Evolutionary conservation across 2,113 vertebrate genomes (phyloP).

Genomic region (Fulmarus glacialis): DNA sequence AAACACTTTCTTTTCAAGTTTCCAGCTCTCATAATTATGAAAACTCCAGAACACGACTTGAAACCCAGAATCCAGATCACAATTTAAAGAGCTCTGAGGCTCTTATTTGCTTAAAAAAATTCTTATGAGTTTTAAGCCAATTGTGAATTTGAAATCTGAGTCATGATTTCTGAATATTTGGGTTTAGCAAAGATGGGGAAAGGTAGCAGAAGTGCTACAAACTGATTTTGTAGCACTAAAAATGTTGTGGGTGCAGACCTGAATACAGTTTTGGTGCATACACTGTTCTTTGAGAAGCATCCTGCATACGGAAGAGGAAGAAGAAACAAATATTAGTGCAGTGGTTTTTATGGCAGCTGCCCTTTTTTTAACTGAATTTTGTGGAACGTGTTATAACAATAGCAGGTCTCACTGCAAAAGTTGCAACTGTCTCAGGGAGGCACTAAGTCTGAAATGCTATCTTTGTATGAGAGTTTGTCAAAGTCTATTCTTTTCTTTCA

Average conservation of each 20-base stretch:
- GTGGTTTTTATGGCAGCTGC: background rate
- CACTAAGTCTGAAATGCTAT: background rate
- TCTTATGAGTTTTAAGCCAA: background rate
- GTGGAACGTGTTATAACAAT: background rate
- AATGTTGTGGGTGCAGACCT: background rate
- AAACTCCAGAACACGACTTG: background rate
- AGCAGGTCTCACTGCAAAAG: background rate
- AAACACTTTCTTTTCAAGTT: background rate
- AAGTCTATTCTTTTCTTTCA: background rate
- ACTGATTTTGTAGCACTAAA: background rate
- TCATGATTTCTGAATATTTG: background rate
- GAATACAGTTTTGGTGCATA: background rate
- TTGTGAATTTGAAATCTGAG: background rate
- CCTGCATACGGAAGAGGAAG: background rate
- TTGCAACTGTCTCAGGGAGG: background rate
- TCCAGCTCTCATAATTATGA: background rate
- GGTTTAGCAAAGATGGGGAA: background rate
- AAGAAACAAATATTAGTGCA: background rate
- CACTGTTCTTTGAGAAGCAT: background rate
- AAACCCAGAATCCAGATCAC: background rate
- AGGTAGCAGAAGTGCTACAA: too few relatives aligned
- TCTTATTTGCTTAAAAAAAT: background rate
- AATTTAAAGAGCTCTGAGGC: background rate
- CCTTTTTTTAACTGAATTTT: background rate
- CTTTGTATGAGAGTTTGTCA: background rate